Conservation (phyloP, 2,113 vertebrate genomes). For the Pipa parva region DNA sequence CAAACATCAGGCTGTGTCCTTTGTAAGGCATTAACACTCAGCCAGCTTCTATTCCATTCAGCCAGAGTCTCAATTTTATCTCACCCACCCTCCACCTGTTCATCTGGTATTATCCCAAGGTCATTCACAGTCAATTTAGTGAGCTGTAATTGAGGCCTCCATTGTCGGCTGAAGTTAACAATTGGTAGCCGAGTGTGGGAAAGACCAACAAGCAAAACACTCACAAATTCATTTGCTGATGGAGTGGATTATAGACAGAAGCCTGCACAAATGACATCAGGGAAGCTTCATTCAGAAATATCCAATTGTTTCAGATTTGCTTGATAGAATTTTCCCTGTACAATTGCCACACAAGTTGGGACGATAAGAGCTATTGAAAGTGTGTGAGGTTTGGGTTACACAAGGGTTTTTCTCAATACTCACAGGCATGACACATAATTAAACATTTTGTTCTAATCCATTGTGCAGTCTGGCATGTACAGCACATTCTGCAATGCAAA, state of each 20-base stretch:
- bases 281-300: constrained; percentile 2
- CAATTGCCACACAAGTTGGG: neutral
- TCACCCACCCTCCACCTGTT: constrained; percentile 33
- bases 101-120: constrained; percentile 33
- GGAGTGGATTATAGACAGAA: constrained; percentile 16
- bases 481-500: neutral
- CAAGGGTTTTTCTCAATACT: neutral
- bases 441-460: neutral
- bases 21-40: constrained; percentile 11
- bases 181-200: constrained; percentile 32
- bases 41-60: constrained; percentile 8
- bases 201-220: constrained; percentile 1
- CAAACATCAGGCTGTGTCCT: constrained; percentile 16
- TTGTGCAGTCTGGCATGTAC: neutral
- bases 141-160: constrained; percentile 26
- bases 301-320: constrained; percentile 15
- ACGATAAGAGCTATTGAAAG: neutral
- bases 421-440: neutral
- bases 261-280: constrained; percentile 4
- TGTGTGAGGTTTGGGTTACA: neutral
- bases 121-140: constrained; percentile 41
- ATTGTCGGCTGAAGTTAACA: constrained; percentile 30
- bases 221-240: constrained; percentile 10
- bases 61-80: neutral
- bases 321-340: neutral